Percentiles rank a stretch among this genome's conserved stretches.
Conservation (phyloP, 2,888 invertebrate genomes). For the Synergus umbraculus region DNA sequence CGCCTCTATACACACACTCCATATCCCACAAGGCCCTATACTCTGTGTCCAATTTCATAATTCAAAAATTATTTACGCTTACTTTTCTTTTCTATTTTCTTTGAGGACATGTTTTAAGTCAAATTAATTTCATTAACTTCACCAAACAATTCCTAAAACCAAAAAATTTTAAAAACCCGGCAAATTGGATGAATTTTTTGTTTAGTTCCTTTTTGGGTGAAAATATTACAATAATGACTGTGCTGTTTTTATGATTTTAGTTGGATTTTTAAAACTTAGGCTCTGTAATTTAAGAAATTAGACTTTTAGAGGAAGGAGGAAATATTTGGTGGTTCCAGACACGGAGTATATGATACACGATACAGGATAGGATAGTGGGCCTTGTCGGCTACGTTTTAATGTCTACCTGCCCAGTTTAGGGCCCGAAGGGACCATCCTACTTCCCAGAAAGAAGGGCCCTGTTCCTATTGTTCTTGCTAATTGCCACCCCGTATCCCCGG, state of each 20-base stretch:
- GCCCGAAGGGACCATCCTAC: constrained; percentile 64
- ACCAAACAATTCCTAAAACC: no score
- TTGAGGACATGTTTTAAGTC: no score
- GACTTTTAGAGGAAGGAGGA: constrained; percentile 13
- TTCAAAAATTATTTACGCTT: background rate
- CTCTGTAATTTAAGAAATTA: no score
- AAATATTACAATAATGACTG: no score
- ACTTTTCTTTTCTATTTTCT: no score
- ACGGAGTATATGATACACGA: constrained; percentile 1
- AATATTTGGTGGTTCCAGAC: constrained; percentile 11
- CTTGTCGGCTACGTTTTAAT: constrained; percentile 36
- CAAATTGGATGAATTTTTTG: no score
- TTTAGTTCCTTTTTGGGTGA: no score
- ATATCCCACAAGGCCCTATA: background rate
- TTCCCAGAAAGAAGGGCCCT: constrained; percentile 71
- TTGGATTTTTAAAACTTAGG: no score
- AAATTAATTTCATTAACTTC: no score
- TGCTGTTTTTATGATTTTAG: no score
- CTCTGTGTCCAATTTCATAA: background rate
- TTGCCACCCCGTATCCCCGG: constrained; percentile 72
- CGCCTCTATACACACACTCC: background rate
- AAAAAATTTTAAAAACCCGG: no score
- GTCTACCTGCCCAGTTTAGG: constrained; percentile 57
- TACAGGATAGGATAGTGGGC: constrained; percentile 33
- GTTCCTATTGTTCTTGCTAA: constrained; percentile 77